These are phyloP conservation scores for Saguinus imperator DNA, from an alignment of 2,113 vertebrate species.

Conservation along the genomic window DNA sequence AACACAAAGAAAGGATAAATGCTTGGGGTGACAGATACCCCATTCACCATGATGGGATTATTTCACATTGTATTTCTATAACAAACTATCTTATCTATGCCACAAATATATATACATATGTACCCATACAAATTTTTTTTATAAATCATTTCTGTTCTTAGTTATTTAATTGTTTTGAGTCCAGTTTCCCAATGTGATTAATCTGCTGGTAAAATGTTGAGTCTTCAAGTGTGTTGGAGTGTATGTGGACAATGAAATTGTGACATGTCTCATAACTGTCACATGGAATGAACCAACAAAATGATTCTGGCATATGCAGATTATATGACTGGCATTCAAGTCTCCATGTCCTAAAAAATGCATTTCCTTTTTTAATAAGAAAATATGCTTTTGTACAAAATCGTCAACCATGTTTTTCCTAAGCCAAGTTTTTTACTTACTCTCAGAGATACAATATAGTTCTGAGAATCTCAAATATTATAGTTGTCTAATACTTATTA, in stretches of 20 bases:
- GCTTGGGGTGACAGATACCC: no score
- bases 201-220: not conserved
- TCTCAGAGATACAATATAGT: not conserved
- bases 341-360: not conserved
- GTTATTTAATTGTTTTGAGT: not conserved
- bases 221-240: not conserved
- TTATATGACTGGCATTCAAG: not conserved
- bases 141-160: not conserved
- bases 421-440: not conserved
- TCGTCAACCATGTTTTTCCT: not conserved
- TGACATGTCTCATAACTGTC: not conserved
- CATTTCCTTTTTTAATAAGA: not conserved
- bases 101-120: no score
- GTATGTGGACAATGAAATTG: not conserved
- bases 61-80: no score
- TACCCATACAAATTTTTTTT: no score
- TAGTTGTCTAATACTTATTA: not conserved
- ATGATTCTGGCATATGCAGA: not conserved
- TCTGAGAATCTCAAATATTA: not conserved
- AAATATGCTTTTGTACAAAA: not conserved
- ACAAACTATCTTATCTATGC: no score
- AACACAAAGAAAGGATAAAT: no score
- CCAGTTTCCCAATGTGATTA: not conserved
- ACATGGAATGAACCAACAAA: not conserved
- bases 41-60: no score